Evolutionary conservation across 2,888 invertebrate species (phyloP), one percentile per base, ranked within the genome.

Genomic region (Resseliella maxima): DNA sequence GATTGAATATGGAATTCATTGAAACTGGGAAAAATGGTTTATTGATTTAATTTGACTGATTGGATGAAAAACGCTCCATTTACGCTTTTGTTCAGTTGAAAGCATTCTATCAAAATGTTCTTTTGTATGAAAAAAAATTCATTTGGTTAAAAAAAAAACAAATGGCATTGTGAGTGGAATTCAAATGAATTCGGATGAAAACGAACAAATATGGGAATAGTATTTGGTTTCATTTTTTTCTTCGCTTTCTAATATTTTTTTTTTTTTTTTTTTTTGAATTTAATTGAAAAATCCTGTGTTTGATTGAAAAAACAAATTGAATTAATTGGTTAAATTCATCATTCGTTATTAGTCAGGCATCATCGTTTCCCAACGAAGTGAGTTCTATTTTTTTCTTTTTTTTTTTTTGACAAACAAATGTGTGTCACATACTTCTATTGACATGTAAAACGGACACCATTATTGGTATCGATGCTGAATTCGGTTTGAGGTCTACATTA

Each of bases 11-110:
- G 59, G 1, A 24, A 24, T 24, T 27, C 59, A 59, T 24, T 12
- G 59, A 27, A 59, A 59, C 2, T 21, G 18, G 15, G 15, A 27
- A 59, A 27, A 59, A 27, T 24, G 27, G 59, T 5, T 5, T 24
- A 27, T 59, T 59, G n/a, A 50, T 50, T 50, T 12, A 50, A 50
- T 50, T 50, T 50, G 27, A 59, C 27, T 59, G 59, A 59, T 59
- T 59, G 59, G 27, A 27, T 59, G 24, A 24, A 59, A 59, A 59
- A 59, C 24, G 24, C 59, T 59, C 59, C 59, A 59, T 59, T 59
- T 59, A 59, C 59, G 59, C 59, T 59, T 59, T 59, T 59, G 59
- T 59, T 59, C 59, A 27, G 3, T 24, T 12, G 41, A 10, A 50
- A 15, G 18, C n/a, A 50, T 50, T 15, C 50, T 21, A 50, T 50